phyloP scores from a whole-genome alignment of 2,113 vertebrate species.

The Dromiciops gliroides region DNA sequence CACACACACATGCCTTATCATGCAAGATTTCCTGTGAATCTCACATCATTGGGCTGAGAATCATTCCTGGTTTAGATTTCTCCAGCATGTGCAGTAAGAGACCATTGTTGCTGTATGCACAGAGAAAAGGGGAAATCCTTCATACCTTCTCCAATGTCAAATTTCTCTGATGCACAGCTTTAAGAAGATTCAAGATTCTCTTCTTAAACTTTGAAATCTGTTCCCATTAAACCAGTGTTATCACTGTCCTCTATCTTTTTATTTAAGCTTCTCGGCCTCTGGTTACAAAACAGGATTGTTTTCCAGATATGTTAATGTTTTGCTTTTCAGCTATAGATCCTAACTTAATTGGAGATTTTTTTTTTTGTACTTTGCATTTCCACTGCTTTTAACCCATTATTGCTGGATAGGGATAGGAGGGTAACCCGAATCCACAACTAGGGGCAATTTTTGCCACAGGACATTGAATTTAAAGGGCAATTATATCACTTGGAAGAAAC shows the following conservation, averaged over 20 bases:
- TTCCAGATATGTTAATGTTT: slow-evolving; percentile 43
- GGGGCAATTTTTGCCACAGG: not conserved
- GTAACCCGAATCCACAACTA: not conserved
- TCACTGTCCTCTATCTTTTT: accelerated
- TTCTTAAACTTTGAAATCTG: slow-evolving; percentile 52
- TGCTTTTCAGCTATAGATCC: slow-evolving; percentile 56
- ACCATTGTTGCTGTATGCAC: not conserved
- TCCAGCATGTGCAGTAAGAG: not conserved
- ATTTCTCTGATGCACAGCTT: slow-evolving; percentile 17
- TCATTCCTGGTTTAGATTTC: not conserved
- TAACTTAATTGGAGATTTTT: slow-evolving; percentile 21
- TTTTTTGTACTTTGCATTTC: not conserved
- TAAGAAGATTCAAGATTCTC: slow-evolving; percentile 7
- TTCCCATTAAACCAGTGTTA: slow-evolving; percentile 36
- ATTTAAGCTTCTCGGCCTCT: slow-evolving; percentile 56
- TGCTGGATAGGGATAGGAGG: not conserved
- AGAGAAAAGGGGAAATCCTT: not conserved
- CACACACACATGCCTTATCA: too few species aligned
- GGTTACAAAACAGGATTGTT: slow-evolving; percentile 1
- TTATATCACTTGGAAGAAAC: not conserved
- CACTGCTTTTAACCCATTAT: not conserved
- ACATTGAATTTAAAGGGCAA: not conserved
- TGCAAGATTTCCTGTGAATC: not conserved
- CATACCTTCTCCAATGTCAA: not conserved
- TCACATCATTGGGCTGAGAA: not conserved